phyloP scores from a whole-genome alignment of 2,888 invertebrate species.

The Thysanoteuthis rhombus region DNA sequence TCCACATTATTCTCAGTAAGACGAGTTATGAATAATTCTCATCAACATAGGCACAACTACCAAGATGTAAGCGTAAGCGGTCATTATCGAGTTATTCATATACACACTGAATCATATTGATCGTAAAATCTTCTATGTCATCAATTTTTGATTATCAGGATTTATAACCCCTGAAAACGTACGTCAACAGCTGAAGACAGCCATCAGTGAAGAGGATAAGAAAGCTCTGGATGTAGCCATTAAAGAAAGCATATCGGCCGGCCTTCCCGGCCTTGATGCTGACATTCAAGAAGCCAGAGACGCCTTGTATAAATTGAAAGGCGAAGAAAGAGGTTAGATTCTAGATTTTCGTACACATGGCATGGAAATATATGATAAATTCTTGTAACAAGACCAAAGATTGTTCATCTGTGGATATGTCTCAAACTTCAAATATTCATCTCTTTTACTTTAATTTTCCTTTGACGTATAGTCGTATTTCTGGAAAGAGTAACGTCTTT shows the following conservation, averaged over 20 bases:
- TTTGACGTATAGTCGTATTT: too few species aligned
- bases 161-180: not conserved
- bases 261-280: not conserved
- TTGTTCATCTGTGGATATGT: too few species aligned
- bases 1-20: too few species aligned
- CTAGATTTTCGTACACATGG: not conserved
- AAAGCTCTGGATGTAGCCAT: not conserved
- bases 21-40: not conserved
- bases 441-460: too few species aligned
- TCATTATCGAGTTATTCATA: not conserved
- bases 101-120: too few species aligned
- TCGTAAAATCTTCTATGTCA: not conserved
- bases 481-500: too few species aligned
- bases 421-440: too few species aligned
- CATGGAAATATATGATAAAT: too few species aligned
- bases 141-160: not conserved
- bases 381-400: too few species aligned
- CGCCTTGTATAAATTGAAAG: not conserved
- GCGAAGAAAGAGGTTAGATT: not conserved
- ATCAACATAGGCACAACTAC: not conserved
- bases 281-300: slow-evolving; percentile 20
- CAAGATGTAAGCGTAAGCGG: not conserved
- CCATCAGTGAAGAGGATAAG: not conserved
- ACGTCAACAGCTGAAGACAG: not conserved
- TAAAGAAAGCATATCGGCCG: not conserved